Conservation (phyloP, 92 coral and sea anemone genomes). For the Parazoanthus swiftii region DNA sequence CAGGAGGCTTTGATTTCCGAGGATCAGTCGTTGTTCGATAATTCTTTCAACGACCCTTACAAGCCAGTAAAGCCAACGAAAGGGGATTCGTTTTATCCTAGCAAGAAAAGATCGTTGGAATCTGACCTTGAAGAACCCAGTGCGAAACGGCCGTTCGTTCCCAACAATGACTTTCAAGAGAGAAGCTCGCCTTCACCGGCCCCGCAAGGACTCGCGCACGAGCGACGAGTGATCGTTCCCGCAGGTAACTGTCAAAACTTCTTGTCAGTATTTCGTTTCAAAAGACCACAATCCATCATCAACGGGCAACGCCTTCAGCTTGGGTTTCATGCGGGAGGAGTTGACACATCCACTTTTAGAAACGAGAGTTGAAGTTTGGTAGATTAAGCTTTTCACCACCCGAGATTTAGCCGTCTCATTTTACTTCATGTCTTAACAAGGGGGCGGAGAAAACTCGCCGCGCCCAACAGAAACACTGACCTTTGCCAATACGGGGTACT, state of each 20-base stretch:
- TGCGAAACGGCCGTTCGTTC: slow-evolving; percentile 89
- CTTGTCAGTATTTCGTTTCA: slow-evolving; percentile 40
- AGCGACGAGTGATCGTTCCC: slow-evolving; percentile 96
- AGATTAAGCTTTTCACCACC: slow-evolving; percentile 16
- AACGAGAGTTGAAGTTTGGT: slow-evolving; percentile 11
- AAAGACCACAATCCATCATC: slow-evolving; percentile 53
- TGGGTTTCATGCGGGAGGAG: slow-evolving; percentile 19
- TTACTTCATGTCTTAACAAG: slow-evolving; percentile 21
- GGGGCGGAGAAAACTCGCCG: slow-evolving; percentile 43
- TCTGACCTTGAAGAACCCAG: slow-evolving; percentile 91
- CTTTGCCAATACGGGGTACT: slow-evolving; percentile 1
- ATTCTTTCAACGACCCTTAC: slow-evolving; percentile 88
- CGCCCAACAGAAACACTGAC: slow-evolving; percentile 5
- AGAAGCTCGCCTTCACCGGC: slow-evolving; percentile 93
- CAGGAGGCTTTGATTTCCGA: slow-evolving; percentile 73
- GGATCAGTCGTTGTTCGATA: slow-evolving; percentile 94
- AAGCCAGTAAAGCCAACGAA: slow-evolving; percentile 84
- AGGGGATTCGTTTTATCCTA: slow-evolving; percentile 63
- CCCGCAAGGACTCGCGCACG: slow-evolving; percentile 90
- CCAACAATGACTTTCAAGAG: slow-evolving; percentile 91
- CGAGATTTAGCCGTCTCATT: slow-evolving; percentile 2
- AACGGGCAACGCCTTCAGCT: slow-evolving; percentile 49
- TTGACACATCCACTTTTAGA: slow-evolving; percentile 41
- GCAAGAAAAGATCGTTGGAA: slow-evolving; percentile 86
- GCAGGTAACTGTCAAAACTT: slow-evolving; percentile 74